phyloP scores from a whole-genome alignment of 2,888 invertebrate species.

The Tromatobia lineatoria region DNA sequence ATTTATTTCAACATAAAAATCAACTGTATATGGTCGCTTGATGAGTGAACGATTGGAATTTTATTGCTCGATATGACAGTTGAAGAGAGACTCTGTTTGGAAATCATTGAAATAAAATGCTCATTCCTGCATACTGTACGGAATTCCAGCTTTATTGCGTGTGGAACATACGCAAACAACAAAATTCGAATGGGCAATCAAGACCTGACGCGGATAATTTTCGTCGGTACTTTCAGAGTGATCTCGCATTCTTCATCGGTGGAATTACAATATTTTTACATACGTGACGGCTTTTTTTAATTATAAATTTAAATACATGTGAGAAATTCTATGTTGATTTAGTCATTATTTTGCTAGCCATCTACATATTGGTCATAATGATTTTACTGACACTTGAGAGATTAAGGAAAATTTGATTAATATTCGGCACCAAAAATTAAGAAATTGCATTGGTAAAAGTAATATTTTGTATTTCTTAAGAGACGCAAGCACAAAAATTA shows the following conservation, averaged over 20 bases:
- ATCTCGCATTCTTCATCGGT: not conserved
- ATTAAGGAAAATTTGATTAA: too few species aligned
- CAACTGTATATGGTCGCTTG: not conserved
- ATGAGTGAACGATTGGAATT: slow-evolving; percentile 27
- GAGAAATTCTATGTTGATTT: too few species aligned
- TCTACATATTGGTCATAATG: too few species aligned
- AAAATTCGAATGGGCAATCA: not conserved
- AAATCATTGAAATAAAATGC: slow-evolving; percentile 16
- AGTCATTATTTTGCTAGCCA: too few species aligned
- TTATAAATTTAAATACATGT: too few species aligned
- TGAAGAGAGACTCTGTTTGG: slow-evolving; percentile 8
- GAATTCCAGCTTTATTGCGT: not conserved
- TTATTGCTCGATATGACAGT: slow-evolving; percentile 41
- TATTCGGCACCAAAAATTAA: too few species aligned
- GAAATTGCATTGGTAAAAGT: too few species aligned
- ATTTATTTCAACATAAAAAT: slow-evolving; percentile 43
- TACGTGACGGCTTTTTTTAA: not conserved
- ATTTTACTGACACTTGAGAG: too few species aligned
- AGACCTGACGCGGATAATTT: not conserved
- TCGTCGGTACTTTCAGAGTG: not conserved
- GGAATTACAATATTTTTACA: slow-evolving; percentile 5
- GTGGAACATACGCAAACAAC: not conserved
- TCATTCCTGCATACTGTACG: not conserved
- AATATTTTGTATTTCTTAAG: too few species aligned
- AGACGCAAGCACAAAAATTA: too few species aligned